Evolutionary conservation across 2,888 invertebrate species (phyloP).

Genomic region (Pseudoips prasinana): DNA sequence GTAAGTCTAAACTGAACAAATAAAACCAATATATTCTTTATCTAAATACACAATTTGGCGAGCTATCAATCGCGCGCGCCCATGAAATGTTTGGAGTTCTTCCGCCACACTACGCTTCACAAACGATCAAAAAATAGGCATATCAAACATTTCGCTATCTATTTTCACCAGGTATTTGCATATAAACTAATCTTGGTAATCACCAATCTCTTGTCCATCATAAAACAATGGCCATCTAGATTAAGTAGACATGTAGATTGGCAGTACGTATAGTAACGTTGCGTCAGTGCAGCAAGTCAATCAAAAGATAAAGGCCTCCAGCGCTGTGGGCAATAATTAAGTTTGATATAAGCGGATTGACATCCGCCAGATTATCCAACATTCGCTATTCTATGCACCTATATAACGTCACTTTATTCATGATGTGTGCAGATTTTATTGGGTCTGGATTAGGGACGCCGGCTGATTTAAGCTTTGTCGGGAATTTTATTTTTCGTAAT

Average conservation of each 20-base stretch:
- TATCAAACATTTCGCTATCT: too few species aligned
- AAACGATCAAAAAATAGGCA: too few species aligned
- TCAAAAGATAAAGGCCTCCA: constrained; percentile 72
- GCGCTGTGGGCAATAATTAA: constrained; percentile 66
- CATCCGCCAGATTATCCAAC: constrained; percentile 40
- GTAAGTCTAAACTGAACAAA: too few species aligned
- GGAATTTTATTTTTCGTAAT: background rate
- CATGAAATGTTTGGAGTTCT: too few species aligned
- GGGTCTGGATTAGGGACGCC: background rate
- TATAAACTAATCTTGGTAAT: constrained; percentile 5
- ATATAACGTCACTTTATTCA: constrained; percentile 11
- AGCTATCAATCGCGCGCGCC: too few species aligned
- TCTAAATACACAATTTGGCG: too few species aligned
- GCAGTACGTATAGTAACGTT: constrained; percentile 6
- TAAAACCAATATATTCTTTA: too few species aligned
- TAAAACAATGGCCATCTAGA: constrained; percentile 17
- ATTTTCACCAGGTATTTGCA: too few species aligned
- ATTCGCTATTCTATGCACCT: constrained; percentile 11
- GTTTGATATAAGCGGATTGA: constrained; percentile 67
- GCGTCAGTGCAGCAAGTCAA: constrained; percentile 55
- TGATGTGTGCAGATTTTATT: constrained; percentile 18
- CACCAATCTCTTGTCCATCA: constrained; percentile 5
- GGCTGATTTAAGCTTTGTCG: background rate
- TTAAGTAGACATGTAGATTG: constrained; percentile 22
- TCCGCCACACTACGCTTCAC: too few species aligned